These are phyloP conservation scores for Acromyrmex heyeri DNA, from an alignment of 1,140 invertebrate genomes.

Conservation along the genomic window DNA sequence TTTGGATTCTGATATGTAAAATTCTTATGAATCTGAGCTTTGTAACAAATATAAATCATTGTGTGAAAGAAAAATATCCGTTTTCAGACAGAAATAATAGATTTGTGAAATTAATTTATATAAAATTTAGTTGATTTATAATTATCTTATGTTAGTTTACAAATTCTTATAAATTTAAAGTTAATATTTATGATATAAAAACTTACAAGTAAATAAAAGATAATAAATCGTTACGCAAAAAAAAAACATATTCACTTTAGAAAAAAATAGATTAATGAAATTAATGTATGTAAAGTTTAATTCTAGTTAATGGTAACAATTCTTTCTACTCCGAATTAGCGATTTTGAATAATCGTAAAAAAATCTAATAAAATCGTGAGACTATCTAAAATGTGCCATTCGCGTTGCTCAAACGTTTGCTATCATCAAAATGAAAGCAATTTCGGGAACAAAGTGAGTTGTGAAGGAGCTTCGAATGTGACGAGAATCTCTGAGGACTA, in stretches of 20 bases:
- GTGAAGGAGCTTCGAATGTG: slow-evolving; percentile 62
- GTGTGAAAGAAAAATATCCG: background rate
- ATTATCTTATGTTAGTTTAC: background rate
- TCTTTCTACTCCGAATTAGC: background rate
- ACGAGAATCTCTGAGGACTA: slow-evolving; percentile 58
- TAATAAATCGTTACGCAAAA: background rate
- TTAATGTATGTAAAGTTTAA: slow-evolving; percentile 1
- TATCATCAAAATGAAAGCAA: slow-evolving; percentile 36
- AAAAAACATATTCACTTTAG: background rate
- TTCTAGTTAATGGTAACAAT: background rate
- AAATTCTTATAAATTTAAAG: background rate
- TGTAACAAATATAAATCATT: background rate
- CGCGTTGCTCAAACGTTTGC: slow-evolving; percentile 20
- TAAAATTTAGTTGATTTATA: background rate
- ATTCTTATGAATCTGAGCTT: background rate
- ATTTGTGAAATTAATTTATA: background rate
- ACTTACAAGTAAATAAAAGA: background rate
- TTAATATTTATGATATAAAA: background rate
- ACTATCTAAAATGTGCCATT: slow-evolving; percentile 23
- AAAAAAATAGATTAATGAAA: background rate
- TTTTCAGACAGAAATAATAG: background rate
- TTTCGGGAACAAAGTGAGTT: slow-evolving; percentile 40
- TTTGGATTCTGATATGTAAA: background rate
- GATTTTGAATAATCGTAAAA: background rate
- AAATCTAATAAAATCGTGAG: slow-evolving; percentile 12